Conservation (phyloP, 1,140 invertebrate species). For the Anadara kagoshimensis region DNA sequence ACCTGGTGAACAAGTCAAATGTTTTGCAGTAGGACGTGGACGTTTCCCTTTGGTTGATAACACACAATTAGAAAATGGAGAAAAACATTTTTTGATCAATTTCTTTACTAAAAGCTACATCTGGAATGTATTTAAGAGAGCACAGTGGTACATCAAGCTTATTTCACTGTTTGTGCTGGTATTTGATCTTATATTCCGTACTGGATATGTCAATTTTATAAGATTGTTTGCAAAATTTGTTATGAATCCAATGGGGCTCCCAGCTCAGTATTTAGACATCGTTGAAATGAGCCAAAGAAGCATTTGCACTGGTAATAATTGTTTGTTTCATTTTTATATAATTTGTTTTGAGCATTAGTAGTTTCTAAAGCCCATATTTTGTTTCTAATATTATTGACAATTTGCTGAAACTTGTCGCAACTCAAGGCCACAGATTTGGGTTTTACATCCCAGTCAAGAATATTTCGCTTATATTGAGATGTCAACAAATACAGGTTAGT, state of each 20-base stretch:
- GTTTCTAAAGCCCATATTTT: too few species aligned
- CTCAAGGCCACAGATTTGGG: too few species aligned
- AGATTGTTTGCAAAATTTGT: conserved; percentile 50
- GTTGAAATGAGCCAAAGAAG: conserved; percentile 52
- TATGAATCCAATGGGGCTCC: conserved; percentile 49
- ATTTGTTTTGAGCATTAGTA: too few species aligned
- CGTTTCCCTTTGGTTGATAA: neutral
- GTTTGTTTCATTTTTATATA: too few species aligned
- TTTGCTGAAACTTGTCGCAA: too few species aligned
- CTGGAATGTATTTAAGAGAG: conserved; percentile 47
- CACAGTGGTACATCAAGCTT: conserved; percentile 57
- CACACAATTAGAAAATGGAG: neutral
- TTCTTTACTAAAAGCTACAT: conserved; percentile 57
- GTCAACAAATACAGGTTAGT: too few species aligned
- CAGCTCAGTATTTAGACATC: conserved; percentile 60
- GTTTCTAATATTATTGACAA: too few species aligned
- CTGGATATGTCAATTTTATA: conserved; percentile 52
- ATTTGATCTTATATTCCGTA: conserved; percentile 48
- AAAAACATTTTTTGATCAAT: conserved; percentile 60
- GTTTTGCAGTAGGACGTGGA: neutral
- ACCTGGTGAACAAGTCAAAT: conserved; percentile 46
- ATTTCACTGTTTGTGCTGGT: conserved; percentile 52
- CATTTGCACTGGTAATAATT: conserved; percentile 59
- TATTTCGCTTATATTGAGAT: too few species aligned
- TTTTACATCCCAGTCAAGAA: too few species aligned